Conservation (phyloP, 2,888 invertebrate species). For the Stramonita haemastoma region DNA sequence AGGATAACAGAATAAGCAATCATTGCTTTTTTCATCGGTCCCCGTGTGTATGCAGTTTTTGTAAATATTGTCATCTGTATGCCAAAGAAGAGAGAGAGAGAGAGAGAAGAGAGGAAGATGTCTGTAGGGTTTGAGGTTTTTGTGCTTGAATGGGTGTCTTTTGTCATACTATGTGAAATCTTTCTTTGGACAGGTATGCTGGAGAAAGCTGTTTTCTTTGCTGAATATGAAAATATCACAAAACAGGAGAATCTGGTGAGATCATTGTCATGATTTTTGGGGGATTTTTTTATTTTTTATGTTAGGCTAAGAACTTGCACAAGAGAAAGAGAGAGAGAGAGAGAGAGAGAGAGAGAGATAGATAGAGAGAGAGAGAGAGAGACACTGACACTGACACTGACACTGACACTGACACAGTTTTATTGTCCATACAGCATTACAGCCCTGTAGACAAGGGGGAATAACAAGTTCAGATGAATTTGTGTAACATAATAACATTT, state of each 20-base stretch:
- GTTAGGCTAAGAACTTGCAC: not conserved
- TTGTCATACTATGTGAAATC: not conserved
- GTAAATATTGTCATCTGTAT: not conserved
- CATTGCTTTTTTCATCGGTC: not conserved
- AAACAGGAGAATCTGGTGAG: conserved; percentile 80
- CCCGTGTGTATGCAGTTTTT: not conserved
- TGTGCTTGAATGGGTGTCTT: not conserved
- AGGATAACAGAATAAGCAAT: too few relatives aligned
- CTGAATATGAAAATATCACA: conserved; percentile 88
- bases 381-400: too few relatives aligned
- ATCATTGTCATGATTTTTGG: not conserved
- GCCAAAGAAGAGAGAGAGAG: not conserved
- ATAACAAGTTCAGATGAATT: too few relatives aligned
- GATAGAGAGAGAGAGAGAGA: not conserved
- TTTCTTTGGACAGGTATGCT: conserved; percentile 77
- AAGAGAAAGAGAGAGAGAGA: not conserved
- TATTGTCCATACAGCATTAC: too few relatives aligned
- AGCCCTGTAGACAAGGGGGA: too few relatives aligned
- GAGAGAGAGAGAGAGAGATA: not conserved
- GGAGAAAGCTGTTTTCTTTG: conserved; percentile 90
- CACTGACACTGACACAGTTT: too few relatives aligned
- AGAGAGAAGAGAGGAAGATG: not conserved
- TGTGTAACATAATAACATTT: too few relatives aligned
- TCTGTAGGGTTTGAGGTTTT: not conserved
- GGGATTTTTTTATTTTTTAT: not conserved